These are phyloP conservation scores for Gobio occitaniae DNA, from an alignment of 2,797 vertebrate genomes.

Conservation along the genomic window DNA sequence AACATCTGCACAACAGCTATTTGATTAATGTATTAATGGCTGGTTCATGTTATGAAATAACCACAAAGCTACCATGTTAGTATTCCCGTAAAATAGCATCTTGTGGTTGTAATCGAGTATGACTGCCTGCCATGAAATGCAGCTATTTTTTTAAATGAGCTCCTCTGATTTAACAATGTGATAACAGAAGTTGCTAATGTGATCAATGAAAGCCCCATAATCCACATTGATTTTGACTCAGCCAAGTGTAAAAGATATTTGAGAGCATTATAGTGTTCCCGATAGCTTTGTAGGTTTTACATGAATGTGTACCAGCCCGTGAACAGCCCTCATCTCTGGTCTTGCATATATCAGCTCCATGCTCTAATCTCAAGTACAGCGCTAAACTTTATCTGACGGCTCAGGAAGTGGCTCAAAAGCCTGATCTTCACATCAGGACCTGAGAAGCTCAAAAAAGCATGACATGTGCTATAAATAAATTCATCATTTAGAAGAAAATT, in stretches of 20 bases:
- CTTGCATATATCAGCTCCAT: not conserved
- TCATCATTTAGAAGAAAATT: not conserved
- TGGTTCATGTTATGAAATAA: constrained; percentile 27
- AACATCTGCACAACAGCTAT: not conserved
- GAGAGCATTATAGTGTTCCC: constrained; percentile 26
- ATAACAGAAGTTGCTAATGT: constrained; percentile 26
- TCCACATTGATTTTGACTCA: constrained; percentile 29
- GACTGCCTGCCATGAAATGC: constrained; percentile 45
- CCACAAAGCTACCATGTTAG: constrained; percentile 33
- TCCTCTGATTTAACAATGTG: constrained; percentile 19
- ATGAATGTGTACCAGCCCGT: not conserved
- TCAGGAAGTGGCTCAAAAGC: not conserved
- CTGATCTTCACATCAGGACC: not conserved
- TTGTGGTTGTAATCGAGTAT: constrained; percentile 35
- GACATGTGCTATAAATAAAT: not conserved
- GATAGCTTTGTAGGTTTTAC: not conserved
- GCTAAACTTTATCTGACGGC: not conserved
- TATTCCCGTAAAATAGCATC: constrained; percentile 23
- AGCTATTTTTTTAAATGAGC: constrained; percentile 24
- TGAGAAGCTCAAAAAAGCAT: not conserved
- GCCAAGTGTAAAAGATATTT: constrained; percentile 19
- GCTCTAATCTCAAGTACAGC: not conserved
- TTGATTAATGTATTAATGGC: constrained; percentile 17
- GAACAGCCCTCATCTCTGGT: constrained; percentile 13
- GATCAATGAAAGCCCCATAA: not conserved